phyloP scores from a whole-genome alignment of 2,888 invertebrate genomes.

The Agonopterix arenella region DNA sequence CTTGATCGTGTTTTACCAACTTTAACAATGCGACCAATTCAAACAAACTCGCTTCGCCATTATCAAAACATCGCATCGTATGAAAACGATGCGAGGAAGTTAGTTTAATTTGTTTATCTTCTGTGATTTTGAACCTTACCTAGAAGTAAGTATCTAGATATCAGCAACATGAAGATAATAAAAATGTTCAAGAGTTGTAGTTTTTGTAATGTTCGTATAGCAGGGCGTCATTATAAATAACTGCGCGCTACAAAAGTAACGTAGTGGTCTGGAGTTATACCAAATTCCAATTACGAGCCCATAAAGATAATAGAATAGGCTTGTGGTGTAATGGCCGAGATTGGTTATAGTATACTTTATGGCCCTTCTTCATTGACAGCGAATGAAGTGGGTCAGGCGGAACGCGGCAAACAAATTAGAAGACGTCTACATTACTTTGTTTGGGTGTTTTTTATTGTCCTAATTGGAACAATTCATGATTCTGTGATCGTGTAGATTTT shows the following conservation, averaged over 20 bases:
- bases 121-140: too few species aligned
- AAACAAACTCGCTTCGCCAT: too few species aligned
- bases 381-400: constrained; percentile 52
- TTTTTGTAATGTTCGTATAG: too few species aligned
- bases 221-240: constrained; percentile 1
- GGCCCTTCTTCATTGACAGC: constrained; percentile 44
- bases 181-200: too few species aligned
- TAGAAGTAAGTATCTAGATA: too few species aligned
- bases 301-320: constrained; percentile 17
- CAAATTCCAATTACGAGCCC: constrained; percentile 7
- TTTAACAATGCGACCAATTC: too few species aligned
- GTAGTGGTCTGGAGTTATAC: constrained; percentile 6
- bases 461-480: too few species aligned
- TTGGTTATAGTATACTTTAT: constrained; percentile 49
- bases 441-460: background rate
- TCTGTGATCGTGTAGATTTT: too few species aligned
- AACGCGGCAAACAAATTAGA: constrained; percentile 59
- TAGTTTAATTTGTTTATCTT: too few species aligned
- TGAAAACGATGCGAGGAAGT: too few species aligned
- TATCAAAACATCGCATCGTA: too few species aligned
- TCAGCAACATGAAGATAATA: too few species aligned
- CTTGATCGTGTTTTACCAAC: background rate
- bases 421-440: constrained; percentile 26
- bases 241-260: background rate
- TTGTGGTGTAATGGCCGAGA: constrained; percentile 25